These are phyloP conservation scores for Drosophila leontia DNA, from an alignment of 1,140 invertebrate species.

Conservation along the genomic window DNA sequence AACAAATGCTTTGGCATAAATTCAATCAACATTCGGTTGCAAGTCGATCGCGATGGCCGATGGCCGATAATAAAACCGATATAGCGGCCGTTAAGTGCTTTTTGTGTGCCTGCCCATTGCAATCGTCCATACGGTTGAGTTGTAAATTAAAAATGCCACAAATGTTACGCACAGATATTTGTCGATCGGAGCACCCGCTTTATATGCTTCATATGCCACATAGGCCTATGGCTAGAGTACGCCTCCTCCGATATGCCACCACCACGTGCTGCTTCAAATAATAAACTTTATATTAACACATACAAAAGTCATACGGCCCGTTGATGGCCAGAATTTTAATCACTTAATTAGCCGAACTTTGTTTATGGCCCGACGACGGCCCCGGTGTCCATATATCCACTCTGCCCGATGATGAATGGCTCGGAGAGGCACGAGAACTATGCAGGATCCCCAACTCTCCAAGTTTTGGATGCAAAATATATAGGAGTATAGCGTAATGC, in stretches of 20 bases:
- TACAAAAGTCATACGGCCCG: conserved; percentile 77
- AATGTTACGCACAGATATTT: conserved; percentile 81
- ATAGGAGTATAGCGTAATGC: conserved; percentile 23
- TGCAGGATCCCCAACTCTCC: conserved; percentile 34
- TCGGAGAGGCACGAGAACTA: conserved; percentile 56
- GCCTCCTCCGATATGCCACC: conserved; percentile 57
- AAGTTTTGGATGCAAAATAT: conserved; percentile 59
- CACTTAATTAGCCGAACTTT: conserved; percentile 76
- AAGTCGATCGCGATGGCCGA: conserved; percentile 60
- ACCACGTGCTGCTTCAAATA: conserved; percentile 83
- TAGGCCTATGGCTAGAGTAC: conserved; percentile 46
- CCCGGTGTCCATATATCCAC: conserved; percentile 35
- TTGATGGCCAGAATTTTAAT: conserved; percentile 77
- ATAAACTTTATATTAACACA: conserved; percentile 84
- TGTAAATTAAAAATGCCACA: conserved; percentile 83
- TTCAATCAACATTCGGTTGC: conserved; percentile 78
- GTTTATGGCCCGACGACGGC: conserved; percentile 61
- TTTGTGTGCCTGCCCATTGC: conserved; percentile 55
- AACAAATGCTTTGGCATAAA: conserved; percentile 77
- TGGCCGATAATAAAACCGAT: conserved; percentile 78
- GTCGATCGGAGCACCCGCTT: conserved; percentile 29
- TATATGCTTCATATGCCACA: conserved; percentile 66
- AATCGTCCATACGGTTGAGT: conserved; percentile 49
- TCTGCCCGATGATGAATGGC: conserved; percentile 64
- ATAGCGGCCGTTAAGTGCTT: conserved; percentile 75